Base-by-base conservation (phyloP, 2,113 vertebrate species). In the Tupaia chinensis region DNA sequence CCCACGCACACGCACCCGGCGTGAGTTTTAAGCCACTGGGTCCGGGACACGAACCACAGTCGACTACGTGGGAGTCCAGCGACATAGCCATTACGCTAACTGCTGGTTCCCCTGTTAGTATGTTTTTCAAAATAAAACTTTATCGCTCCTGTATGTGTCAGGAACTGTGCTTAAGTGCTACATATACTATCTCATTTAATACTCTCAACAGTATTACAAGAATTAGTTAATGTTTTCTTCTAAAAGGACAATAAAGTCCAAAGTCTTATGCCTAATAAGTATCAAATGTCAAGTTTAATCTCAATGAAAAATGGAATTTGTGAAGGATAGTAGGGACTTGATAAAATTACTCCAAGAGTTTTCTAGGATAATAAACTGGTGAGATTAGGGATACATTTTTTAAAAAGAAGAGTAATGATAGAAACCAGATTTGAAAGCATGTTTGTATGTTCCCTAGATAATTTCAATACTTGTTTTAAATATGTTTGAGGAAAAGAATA, bases 321-420 rank as follows among this genome's bases (percentile, higher is more conserved):
- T 79, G 29, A 87, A 12, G 16, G 5, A 84, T 58, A 63, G 16
- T 61, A 65, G 12, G 8, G 5, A 19, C 13, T 81, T 94, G n/a
- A 93, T 13, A 95, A 95, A 92, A 96, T 76, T 56, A 80, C 22
- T 77, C 20, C 2, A 56, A 69, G 66, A 61, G 8, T 82, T 88
- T 87, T 93, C 74, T 92, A 79, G 65, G 91, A 91, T 65, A 93
- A 86, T 65, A 68, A 81, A 88, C 54, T 93, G 9, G 6, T 82
- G 56, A 85, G 32, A 94, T 85, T 19, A 95, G 25, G 32, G 84
- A 84, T 22, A 80, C 82, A 77, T 53, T 65, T 53, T 83, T 54
- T 20, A 13, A 58, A 58, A 95, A 79, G 16, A 78, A 84, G 10
- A 89, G 2, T 56, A 61, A 78, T 77, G 7, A 54, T 44, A 5